Evolutionary conservation across 2,797 vertebrate genomes (phyloP).

Genomic region (Smutsia gigantea): DNA sequence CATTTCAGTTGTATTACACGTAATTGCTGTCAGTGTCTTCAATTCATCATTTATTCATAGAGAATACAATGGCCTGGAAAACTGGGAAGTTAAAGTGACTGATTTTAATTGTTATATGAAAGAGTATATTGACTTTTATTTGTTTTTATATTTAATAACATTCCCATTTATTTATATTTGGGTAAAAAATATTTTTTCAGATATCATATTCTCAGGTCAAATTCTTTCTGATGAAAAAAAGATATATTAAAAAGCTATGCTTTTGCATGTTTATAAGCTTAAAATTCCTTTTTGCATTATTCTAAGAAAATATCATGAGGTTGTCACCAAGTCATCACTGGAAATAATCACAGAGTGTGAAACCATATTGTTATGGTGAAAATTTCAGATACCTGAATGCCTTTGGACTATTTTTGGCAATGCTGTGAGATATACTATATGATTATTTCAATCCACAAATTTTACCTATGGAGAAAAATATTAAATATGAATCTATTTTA

Average conservation of each 20-base stretch:
- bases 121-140: not conserved
- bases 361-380: not conserved
- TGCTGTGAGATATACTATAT: not conserved
- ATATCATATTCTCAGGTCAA: not conserved
- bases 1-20: conserved; percentile 1
- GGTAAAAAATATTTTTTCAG: not conserved
- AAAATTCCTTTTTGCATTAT: not conserved
- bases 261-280: not conserved
- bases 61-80: not conserved
- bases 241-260: not conserved
- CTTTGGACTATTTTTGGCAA: not conserved
- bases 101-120: not conserved
- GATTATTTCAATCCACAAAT: not conserved
- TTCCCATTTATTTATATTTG: not conserved
- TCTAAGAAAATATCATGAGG: not conserved
- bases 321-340: not conserved
- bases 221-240: not conserved
- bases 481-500: not conserved
- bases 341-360: not conserved
- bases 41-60: conserved; percentile 26
- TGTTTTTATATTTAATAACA: not conserved
- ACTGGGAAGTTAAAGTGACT: not conserved
- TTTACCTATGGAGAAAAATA: not conserved
- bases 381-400: not conserved
- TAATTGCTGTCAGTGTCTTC: not conserved